Percentiles rank a stretch among this genome's conserved stretches.
Conservation (phyloP, 2,888 invertebrate genomes). For the Sminthurides aquaticus region DNA sequence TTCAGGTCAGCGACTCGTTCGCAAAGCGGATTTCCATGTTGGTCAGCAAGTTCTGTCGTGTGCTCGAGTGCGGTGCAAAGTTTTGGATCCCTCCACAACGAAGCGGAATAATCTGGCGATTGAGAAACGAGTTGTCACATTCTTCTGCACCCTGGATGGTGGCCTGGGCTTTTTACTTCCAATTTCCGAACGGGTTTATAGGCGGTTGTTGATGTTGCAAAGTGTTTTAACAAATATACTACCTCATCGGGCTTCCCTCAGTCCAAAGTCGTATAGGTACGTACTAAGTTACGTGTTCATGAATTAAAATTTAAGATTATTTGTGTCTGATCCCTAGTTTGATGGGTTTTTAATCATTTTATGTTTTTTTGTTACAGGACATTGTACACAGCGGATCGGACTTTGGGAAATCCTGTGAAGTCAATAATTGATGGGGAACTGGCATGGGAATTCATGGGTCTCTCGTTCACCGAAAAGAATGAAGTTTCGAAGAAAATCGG, state of each 20-base stretch:
- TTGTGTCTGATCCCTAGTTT: too few species aligned
- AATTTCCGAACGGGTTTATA: conserved; percentile 85
- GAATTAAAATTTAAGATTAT: too few species aligned
- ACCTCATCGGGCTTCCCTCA: conserved; percentile 84
- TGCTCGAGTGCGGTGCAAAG: conserved; percentile 73
- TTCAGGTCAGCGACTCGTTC: conserved; percentile 72
- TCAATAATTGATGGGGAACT: conserved; percentile 93
- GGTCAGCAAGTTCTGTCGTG: conserved; percentile 82
- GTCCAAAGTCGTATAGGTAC: conserved; percentile 80
- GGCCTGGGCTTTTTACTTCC: conserved; percentile 87
- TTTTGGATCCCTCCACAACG: conserved; percentile 54
- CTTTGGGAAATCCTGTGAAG: conserved; percentile 71
- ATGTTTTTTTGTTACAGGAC: conserved; percentile 54
- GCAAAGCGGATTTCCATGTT: conserved; percentile 89
- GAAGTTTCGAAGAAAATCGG: conserved; percentile 96
- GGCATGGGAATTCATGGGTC: conserved; percentile 69
- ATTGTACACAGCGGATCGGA: conserved; percentile 54
- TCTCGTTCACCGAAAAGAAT: conserved; percentile 72
- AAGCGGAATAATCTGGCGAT: conserved; percentile 55
- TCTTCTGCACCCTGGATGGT: conserved; percentile 87
- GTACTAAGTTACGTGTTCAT: too few species aligned
- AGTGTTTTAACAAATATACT: conserved; percentile 84
- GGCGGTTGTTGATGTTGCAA: conserved; percentile 90
- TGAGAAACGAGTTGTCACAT: conserved; percentile 74
- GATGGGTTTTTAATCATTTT: too few species aligned